A percentile compares a stretch with the other conserved stretches of the same genome.
phyloP scores from a whole-genome alignment of 2,888 invertebrate species.

The Gandaritis pyraliata region DNA sequence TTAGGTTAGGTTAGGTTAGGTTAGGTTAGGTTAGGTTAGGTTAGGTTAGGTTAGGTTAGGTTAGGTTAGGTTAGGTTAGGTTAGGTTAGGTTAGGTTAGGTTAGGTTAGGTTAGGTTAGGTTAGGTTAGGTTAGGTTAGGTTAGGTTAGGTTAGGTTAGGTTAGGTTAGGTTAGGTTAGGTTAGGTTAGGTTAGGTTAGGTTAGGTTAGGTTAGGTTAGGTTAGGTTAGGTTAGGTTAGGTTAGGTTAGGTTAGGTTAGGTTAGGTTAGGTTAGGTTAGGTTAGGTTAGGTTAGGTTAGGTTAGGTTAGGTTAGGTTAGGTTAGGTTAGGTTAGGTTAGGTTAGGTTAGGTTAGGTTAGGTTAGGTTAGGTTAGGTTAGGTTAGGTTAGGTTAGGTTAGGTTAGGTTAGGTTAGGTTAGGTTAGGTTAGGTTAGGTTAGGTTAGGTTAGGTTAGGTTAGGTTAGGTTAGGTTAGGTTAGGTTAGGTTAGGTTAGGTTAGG shows the following conservation, averaged over 20 bases:
- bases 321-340: constrained; percentile 34
- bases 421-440: constrained; percentile 35
- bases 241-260: constrained; percentile 27
- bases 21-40: too few relatives aligned
- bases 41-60: too few relatives aligned
- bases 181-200: constrained; percentile 18
- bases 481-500: constrained; percentile 34
- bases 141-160: constrained; percentile 14
- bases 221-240: constrained; percentile 16
- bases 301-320: constrained; percentile 1
- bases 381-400: constrained; percentile 37
- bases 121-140: too few relatives aligned
- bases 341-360: constrained; percentile 33
- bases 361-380: constrained; percentile 32
- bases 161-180: constrained; percentile 2
- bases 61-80: too few relatives aligned
- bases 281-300: neutral
- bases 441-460: constrained; percentile 37
- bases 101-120: constrained; percentile 6
- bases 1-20: too few relatives aligned
- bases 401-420: constrained; percentile 22
- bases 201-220: constrained; percentile 14
- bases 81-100: too few relatives aligned
- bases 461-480: constrained; percentile 29
- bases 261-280: neutral